Conservation (phyloP, 2,113 vertebrate species). For the Psittacara wagleri region DNA sequence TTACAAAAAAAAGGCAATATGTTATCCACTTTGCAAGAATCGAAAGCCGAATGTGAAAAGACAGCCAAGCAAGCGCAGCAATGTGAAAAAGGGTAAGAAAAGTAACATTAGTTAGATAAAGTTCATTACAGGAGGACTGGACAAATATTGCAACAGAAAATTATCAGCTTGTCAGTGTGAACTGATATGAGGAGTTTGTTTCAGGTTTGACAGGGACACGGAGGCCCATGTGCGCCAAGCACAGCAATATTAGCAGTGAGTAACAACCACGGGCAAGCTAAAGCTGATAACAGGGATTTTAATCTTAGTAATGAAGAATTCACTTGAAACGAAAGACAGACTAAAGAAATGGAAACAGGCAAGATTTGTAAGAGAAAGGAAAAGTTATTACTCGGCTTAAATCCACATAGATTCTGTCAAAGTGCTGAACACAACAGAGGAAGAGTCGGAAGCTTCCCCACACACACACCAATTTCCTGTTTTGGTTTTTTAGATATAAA, state of each 20-base stretch:
- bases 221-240: neutral
- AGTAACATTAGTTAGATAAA: neutral
- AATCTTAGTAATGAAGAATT: neutral
- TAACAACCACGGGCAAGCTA: neutral
- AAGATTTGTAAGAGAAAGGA: neutral
- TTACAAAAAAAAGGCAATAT: neutral
- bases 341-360: neutral
- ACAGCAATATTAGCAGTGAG: neutral
- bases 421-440: neutral
- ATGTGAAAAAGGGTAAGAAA: neutral
- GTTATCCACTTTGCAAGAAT: neutral
- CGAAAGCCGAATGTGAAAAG: neutral
- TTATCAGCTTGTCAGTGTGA: neutral
- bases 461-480: neutral
- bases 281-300: neutral
- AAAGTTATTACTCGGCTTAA: neutral
- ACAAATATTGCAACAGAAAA: neutral
- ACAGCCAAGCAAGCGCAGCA: neutral
- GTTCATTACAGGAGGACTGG: neutral
- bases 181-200: neutral
- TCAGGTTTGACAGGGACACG: neutral
- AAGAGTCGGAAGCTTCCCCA: neutral
- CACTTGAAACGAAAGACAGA: neutral
- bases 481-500: neutral
- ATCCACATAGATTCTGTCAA: neutral